Evolutionary conservation across 2,888 invertebrate genomes (phyloP).

Genomic region (Lomographa bimaculata): DNA sequence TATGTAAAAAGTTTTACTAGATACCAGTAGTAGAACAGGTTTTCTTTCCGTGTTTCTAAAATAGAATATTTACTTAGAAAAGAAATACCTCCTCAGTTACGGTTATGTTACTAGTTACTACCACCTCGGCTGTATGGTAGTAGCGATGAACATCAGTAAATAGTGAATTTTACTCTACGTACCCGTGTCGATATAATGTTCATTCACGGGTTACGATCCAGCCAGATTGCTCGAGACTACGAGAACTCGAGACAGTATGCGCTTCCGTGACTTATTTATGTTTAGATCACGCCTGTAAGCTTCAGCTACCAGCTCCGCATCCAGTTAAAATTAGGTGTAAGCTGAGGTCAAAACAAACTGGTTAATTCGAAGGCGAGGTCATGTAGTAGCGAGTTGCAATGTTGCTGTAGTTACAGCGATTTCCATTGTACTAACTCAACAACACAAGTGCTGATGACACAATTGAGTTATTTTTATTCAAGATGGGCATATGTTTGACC

Average conservation of each 20-base stretch:
- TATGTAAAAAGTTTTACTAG: too few relatives aligned
- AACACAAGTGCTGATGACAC: slow-evolving; percentile 28
- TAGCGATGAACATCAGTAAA: too few relatives aligned
- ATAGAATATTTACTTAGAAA: too few relatives aligned
- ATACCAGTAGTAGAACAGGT: too few relatives aligned
- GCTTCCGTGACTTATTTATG: slow-evolving; percentile 4
- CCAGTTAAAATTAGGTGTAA: background rate
- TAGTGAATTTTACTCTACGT: too few relatives aligned
- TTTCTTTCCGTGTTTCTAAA: too few relatives aligned
- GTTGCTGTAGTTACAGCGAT: slow-evolving; percentile 33
- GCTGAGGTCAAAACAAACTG: slow-evolving; percentile 17
- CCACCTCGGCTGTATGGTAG: too few relatives aligned
- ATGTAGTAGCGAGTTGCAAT: slow-evolving; percentile 27
- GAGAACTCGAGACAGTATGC: too few relatives aligned
- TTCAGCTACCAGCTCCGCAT: background rate
- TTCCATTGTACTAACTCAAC: slow-evolving; percentile 35
- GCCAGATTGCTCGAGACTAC: slow-evolving; percentile 34
- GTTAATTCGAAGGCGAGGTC: slow-evolving; percentile 29
- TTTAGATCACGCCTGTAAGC: background rate
- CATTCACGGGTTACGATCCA: slow-evolving; percentile 40
- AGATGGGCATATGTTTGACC: too few relatives aligned
- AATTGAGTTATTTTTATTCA: too few relatives aligned
- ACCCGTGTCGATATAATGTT: slow-evolving; percentile 46
- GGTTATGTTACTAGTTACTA: too few relatives aligned
- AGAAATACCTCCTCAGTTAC: too few relatives aligned